A percentile compares a stretch with the other conserved stretches of the same genome.
phyloP scores from a whole-genome alignment of 1,140 invertebrate genomes.

The Callitettix versicolor region DNA sequence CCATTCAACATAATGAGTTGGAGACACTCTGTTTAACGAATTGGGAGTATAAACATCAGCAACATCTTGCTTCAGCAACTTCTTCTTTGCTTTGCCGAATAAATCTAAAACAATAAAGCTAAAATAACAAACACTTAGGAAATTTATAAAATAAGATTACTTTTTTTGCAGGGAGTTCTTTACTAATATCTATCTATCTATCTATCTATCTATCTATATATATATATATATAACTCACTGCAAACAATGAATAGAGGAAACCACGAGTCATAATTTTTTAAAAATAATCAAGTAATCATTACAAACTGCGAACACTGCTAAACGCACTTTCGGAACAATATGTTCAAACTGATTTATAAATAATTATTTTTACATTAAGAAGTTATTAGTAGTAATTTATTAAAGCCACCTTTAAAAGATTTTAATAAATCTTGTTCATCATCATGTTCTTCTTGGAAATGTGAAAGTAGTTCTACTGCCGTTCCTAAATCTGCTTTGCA shows the following conservation, averaged over 20 bases:
- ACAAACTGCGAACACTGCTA: too few relatives aligned
- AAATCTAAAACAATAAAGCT: constrained; percentile 47
- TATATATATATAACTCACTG: too few relatives aligned
- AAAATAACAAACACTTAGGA: constrained; percentile 7
- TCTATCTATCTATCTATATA: too few relatives aligned
- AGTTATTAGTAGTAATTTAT: too few relatives aligned
- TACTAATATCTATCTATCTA: too few relatives aligned
- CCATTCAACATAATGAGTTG: constrained; percentile 31
- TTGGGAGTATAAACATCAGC: constrained; percentile 34
- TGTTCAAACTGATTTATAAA: too few relatives aligned
- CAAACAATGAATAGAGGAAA: too few relatives aligned
- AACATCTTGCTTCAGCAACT: constrained; percentile 67
- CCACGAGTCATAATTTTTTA: too few relatives aligned
- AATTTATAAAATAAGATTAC: constrained; percentile 17
- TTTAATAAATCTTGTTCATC: constrained; percentile 84
- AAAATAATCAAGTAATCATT: too few relatives aligned
- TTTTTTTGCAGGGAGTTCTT: too few relatives aligned
- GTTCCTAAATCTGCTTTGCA: constrained; percentile 82
- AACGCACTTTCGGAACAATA: too few relatives aligned
- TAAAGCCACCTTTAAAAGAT: constrained; percentile 65
- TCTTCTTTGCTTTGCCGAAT: constrained; percentile 73
- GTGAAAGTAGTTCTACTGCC: constrained; percentile 64
- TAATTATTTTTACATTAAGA: too few relatives aligned
- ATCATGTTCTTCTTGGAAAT: constrained; percentile 80
- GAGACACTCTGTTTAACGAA: constrained; percentile 22